phyloP scores from a whole-genome alignment of 2,888 invertebrate genomes.

The Argynnis bischoffii region DNA sequence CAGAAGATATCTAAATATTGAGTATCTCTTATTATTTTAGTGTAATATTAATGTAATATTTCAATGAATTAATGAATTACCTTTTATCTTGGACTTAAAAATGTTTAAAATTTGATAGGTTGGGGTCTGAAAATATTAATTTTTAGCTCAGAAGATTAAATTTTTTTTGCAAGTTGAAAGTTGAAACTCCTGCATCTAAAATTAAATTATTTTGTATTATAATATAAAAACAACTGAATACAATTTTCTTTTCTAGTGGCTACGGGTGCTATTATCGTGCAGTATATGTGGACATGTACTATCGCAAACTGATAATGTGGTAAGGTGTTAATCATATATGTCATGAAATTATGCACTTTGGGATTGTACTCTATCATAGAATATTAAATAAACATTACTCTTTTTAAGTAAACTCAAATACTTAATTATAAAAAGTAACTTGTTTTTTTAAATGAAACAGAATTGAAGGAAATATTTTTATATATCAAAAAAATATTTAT shows the following conservation, averaged over 20 bases:
- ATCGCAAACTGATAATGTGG: background rate
- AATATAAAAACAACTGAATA: background rate
- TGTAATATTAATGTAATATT: too few relatives aligned
- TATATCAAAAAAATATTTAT: background rate
- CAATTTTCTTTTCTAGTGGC: conserved; percentile 1
- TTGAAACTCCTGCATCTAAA: too few relatives aligned
- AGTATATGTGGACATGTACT: background rate
- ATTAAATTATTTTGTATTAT: background rate
- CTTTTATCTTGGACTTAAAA: too few relatives aligned
- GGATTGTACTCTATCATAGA: background rate
- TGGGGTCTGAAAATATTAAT: too few relatives aligned
- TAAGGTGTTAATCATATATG: background rate
- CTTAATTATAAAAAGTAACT: background rate
- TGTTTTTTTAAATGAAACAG: background rate
- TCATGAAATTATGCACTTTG: too few relatives aligned
- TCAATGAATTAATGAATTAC: too few relatives aligned
- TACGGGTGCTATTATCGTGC: conserved; percentile 6
- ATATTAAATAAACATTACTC: background rate
- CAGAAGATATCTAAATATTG: too few relatives aligned
- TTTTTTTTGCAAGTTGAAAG: background rate
- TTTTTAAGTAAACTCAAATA: too few relatives aligned
- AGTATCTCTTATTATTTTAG: too few relatives aligned
- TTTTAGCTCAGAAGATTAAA: too few relatives aligned
- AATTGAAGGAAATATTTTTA: background rate
- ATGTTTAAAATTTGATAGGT: too few relatives aligned